phyloP scores from a whole-genome alignment of 1,140 invertebrate genomes.

The Drosophila serrata region DNA sequence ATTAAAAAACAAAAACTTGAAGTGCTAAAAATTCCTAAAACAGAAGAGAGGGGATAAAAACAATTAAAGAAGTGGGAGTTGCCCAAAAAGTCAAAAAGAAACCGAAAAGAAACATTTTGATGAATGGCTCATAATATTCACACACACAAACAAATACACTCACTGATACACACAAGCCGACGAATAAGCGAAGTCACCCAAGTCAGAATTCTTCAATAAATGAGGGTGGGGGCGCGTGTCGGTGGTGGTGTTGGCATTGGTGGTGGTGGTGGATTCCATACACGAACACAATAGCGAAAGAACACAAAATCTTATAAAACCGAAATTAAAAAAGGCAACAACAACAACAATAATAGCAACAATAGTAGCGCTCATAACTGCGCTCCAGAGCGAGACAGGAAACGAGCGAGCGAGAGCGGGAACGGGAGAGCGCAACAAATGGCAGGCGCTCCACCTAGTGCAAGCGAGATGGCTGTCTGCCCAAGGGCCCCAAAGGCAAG shows the following conservation, averaged over 20 bases:
- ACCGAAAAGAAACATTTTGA: slow-evolving; percentile 69
- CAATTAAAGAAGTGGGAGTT: slow-evolving; percentile 79
- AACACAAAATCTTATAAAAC: slow-evolving; percentile 82
- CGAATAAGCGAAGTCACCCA: slow-evolving; percentile 80
- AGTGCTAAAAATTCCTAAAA: not conserved
- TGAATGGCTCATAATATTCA: slow-evolving; percentile 81
- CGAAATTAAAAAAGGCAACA: slow-evolving; percentile 78
- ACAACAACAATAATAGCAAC: slow-evolving; percentile 50
- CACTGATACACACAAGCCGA: slow-evolving; percentile 34
- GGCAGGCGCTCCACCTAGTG: slow-evolving; percentile 42
- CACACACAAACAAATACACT: slow-evolving; percentile 33
- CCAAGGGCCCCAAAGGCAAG: slow-evolving; percentile 55
- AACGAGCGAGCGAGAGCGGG: slow-evolving; percentile 24
- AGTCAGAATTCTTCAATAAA: slow-evolving; percentile 41
- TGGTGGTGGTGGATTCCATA: slow-evolving; percentile 15
- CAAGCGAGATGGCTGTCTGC: slow-evolving; percentile 56
- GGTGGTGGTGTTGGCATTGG: too few species aligned
- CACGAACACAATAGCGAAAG: slow-evolving; percentile 63
- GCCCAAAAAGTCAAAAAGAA: slow-evolving; percentile 67
- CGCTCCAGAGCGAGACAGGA: slow-evolving; percentile 40
- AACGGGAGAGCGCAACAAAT: slow-evolving; percentile 47
- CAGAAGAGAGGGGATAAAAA: slow-evolving; percentile 29
- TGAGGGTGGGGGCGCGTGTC: not conserved
- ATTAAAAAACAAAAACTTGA: slow-evolving; percentile 14
- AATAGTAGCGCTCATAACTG: slow-evolving; percentile 68